Percentiles rank a stretch among this genome's conserved stretches.
phyloP scores from a whole-genome alignment of 2,888 invertebrate genomes.

The Yponomeuta evonymella region DNA sequence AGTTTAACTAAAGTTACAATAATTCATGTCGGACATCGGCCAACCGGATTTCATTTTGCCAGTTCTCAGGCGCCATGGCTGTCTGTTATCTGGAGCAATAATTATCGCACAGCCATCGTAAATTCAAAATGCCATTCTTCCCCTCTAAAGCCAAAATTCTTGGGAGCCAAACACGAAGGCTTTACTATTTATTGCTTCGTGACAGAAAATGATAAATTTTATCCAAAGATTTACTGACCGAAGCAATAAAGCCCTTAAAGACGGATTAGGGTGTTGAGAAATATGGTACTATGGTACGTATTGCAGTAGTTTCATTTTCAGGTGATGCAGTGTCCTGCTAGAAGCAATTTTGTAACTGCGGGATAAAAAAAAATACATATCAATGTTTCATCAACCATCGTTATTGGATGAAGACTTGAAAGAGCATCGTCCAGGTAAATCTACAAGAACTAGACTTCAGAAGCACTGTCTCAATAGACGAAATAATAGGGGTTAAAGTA shows the following conservation, averaged over 20 bases:
- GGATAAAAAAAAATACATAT: too few species aligned
- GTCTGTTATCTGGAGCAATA: conserved; percentile 18
- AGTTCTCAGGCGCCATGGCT: conserved; percentile 11
- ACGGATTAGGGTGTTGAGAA: conserved; percentile 3
- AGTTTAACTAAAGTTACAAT: conserved; percentile 24
- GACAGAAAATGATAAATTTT: not conserved
- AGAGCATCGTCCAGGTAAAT: too few species aligned
- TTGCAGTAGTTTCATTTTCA: not conserved
- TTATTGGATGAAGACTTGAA: too few species aligned
- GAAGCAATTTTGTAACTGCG: too few species aligned
- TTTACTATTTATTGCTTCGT: conserved; percentile 3
- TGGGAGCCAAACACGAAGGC: conserved; percentile 8
- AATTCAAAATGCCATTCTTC: conserved; percentile 24
- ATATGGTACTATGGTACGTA: not conserved
- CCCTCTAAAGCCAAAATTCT: conserved; percentile 21
- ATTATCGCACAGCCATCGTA: conserved; percentile 25
- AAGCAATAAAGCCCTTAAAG: conserved; percentile 5
- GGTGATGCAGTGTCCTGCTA: too few species aligned
- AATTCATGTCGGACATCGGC: conserved; percentile 27
- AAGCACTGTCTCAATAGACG: too few species aligned
- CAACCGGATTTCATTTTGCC: conserved; percentile 32
- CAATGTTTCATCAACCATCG: too few species aligned
- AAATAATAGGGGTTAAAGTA: too few species aligned
- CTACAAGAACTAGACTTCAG: too few species aligned
- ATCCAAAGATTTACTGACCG: not conserved